Base-by-base conservation (phyloP, 1,140 invertebrate genomes). In the Cydia fagiglandana region DNA sequence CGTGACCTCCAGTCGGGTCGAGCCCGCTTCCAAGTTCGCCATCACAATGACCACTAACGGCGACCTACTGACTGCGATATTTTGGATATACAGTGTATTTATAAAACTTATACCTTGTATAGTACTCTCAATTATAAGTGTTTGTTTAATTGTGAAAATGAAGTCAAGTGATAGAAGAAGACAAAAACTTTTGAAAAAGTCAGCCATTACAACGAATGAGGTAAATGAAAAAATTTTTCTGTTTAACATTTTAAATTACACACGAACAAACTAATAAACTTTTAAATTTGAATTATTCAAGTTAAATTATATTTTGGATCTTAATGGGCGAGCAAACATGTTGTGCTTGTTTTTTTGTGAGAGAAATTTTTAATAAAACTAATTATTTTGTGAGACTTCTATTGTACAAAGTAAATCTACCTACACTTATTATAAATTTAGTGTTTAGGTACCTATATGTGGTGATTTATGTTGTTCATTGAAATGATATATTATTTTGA, bases 141-240 rank as follows among this genome's bases (percentile, higher is more conserved):
- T 91, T 38, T 89, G 86, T 78, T 82, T 93, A 73, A 91, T 93
- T 75, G 76, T 89, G 66, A 93, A 93, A 88, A 92, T 93, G 89
- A 92, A 92, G 78, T 92, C 91, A 77, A 96, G 96, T 20, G 97
- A 98, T 81, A 94, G 95, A 79, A 93, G 96, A 5, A 89, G 96
- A 34, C 95, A 96, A 78, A 95, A 96, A 76, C 89, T 97, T 4
- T 93, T 95, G 78, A 93, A 93, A 73, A 93, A 93, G 76, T 91
- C 89, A 12, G 84, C 89, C 3, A 86, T 93, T 34, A 82, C 81
- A 76, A 85, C 85, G 13, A 91, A 85, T 76, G 91, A 93, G 90
- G 91, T 93, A 87, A 83, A 41, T 73, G 47, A 75, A 75, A 45
- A 50, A 17, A 73, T 73, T 53, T 76, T 77, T 66, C 17, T 2